A percentile compares a stretch with the other conserved stretches of the same genome.
These are phyloP conservation scores for Micrasema minimum DNA, from an alignment of 1,140 invertebrate genomes.

Conservation along the genomic window DNA sequence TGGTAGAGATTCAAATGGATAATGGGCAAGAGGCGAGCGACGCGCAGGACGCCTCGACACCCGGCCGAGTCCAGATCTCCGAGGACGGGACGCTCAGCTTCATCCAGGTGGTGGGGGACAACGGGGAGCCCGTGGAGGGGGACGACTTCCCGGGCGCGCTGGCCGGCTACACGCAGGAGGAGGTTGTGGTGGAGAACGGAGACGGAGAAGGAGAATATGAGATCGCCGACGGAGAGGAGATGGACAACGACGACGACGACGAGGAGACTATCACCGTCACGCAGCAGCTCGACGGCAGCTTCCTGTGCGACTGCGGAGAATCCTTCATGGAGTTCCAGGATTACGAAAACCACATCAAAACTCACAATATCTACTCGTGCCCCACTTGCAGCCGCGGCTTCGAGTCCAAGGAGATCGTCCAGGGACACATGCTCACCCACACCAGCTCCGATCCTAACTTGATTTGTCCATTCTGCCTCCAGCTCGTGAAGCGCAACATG, in stretches of 20 bases:
- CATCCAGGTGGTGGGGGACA: slow-evolving; percentile 51
- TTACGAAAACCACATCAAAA: slow-evolving; percentile 62
- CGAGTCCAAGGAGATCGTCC: slow-evolving; percentile 74
- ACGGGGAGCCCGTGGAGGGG: slow-evolving; percentile 22
- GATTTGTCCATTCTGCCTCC: slow-evolving; percentile 65
- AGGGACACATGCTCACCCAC: slow-evolving; percentile 74
- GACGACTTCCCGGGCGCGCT: slow-evolving; percentile 28
- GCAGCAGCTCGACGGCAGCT: slow-evolving; percentile 62
- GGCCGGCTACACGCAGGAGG: slow-evolving; percentile 57
- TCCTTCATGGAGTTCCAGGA: slow-evolving; percentile 59
- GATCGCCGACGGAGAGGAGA: slow-evolving; percentile 54
- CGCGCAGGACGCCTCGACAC: neutral
- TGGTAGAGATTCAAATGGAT: slow-evolving; percentile 2
- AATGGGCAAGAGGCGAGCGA: neutral
- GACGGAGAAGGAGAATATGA: slow-evolving; percentile 62
- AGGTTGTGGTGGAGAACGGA: slow-evolving; percentile 57
- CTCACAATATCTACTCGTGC: slow-evolving; percentile 64
- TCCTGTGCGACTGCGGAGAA: slow-evolving; percentile 64
- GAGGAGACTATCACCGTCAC: slow-evolving; percentile 59
- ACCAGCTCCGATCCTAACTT: slow-evolving; percentile 58
- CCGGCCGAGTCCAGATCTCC: neutral
- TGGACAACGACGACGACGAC: slow-evolving; percentile 59
- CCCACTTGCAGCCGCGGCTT: slow-evolving; percentile 67
- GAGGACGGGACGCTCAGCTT: slow-evolving; percentile 19
- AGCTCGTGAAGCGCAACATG: slow-evolving; percentile 61